Evolutionary conservation across 2,888 invertebrate genomes (phyloP).

Genomic region (Trissolcus brochymenae): DNA sequence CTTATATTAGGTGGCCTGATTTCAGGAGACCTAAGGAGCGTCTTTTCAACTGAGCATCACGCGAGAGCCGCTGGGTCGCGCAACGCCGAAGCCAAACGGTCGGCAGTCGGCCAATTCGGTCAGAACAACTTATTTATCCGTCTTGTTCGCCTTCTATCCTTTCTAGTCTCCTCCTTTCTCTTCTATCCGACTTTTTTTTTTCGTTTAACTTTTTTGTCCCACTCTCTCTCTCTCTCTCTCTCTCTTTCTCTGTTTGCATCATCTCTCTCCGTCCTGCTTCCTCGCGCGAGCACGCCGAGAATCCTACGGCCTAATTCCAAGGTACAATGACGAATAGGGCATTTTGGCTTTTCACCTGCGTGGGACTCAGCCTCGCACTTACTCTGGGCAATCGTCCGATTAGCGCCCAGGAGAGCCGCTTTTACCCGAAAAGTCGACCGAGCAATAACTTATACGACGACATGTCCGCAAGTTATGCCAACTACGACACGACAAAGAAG

Average conservation of each 20-base stretch:
- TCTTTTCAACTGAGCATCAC: constrained; percentile 21
- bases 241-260: constrained; percentile 14
- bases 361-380: constrained; percentile 72
- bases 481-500: constrained; percentile 26
- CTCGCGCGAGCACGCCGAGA: constrained; percentile 33
- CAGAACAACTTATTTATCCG: constrained; percentile 35
- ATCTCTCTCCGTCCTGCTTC: constrained; percentile 37
- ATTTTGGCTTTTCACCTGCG: constrained; percentile 72
- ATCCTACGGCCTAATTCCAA: constrained; percentile 45
- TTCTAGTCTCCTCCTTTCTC: constrained; percentile 11
- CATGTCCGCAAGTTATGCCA: constrained; percentile 36
- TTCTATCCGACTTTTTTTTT: constrained; percentile 1
- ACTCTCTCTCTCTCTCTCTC: background rate
- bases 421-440: constrained; percentile 36
- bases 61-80: constrained; percentile 19
- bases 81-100: constrained; percentile 29
- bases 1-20: constrained; percentile 56
- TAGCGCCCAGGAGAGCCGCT: constrained; percentile 59
- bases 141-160: constrained; percentile 26
- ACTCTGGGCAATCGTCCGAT: constrained; percentile 69
- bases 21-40: constrained; percentile 52
- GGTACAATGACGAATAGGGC: constrained; percentile 71
- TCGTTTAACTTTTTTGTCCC: constrained; percentile 2
- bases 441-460: constrained; percentile 47
- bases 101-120: constrained; percentile 50